Conservation (phyloP, 2,888 invertebrate genomes). For the Leucania comma region DNA sequence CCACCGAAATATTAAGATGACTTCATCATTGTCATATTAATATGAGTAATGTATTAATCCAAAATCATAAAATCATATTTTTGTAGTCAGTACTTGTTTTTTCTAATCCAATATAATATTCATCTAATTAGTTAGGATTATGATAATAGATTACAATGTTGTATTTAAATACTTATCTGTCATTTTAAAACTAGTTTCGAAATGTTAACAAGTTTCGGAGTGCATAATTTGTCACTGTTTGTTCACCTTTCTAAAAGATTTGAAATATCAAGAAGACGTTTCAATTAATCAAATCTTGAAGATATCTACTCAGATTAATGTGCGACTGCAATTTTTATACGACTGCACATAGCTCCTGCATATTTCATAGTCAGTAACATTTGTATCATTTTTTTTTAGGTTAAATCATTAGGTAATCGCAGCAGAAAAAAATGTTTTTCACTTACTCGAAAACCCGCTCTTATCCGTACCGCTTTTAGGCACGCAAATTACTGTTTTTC, state of each 20-base stretch:
- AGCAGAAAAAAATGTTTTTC: no score
- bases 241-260: slow-evolving; percentile 43
- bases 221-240: slow-evolving; percentile 53
- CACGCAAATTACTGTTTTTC: no score
- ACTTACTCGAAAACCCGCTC: no score
- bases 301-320: slow-evolving; percentile 22
- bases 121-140: slow-evolving; percentile 42
- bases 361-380: not conserved
- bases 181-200: slow-evolving; percentile 49
- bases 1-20: not conserved
- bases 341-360: not conserved
- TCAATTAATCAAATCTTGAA: slow-evolving; percentile 42
- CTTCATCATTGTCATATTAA: slow-evolving; percentile 4
- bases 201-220: slow-evolving; percentile 54
- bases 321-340: slow-evolving; percentile 12
- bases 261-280: slow-evolving; percentile 29
- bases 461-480: no score
- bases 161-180: slow-evolving; percentile 36
- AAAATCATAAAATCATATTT: slow-evolving; percentile 12
- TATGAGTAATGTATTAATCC: slow-evolving; percentile 13
- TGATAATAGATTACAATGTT: slow-evolving; percentile 30
- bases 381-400: not conserved
- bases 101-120: slow-evolving; percentile 16
- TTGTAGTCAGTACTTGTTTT: not conserved
- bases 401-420: no score